Evolutionary conservation across 2,888 invertebrate genomes (phyloP), one percentile per base, ranked within the genome.

Genomic region (Chrysopilus asiliformis): DNA sequence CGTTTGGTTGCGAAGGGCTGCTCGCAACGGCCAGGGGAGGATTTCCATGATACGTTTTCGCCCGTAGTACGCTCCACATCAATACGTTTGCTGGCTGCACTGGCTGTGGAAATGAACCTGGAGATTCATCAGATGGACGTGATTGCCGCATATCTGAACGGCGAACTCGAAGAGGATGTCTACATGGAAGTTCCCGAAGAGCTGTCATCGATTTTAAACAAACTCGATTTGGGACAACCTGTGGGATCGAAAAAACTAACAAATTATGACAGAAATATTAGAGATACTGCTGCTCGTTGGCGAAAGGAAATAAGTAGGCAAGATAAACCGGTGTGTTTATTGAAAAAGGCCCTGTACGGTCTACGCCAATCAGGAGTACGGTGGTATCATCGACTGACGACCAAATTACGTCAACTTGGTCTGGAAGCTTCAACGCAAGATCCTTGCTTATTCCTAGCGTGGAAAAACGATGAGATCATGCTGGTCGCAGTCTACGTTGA

Each of bases 1-100:
- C 34, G 53, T 20, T 36, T 55, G 16, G 53, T 53, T 4, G 51
- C 52, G 12, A 47, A 49, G 36, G 54, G 53, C 13, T 55, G 47
- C 36, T 46, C 43, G 2, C 53, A 55, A 36, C 42, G 46, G 34
- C 49, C 45, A 16, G 52, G 52, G 9, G 42, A 46, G 18, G 51
- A 53, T 43, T 55, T 49, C 40, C 42, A 49, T 12, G 49, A 53
- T 36, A 51, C 50, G 2, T 56, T 52, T 41, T 47, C 51, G 17
- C 50, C 49, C 7, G 50, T 50, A 4, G 46, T 42, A 7, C 46
- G 46, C 43, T 40, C 43, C n/a, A 40, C 42, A n/a, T 47, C 45
- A 10, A 42, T 46, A 39, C 40, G 45, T 28, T 25, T 48, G 3
- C 13, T 48, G 6, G 37, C 45, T 24, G 49, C 44, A 28, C 17